Conservation (phyloP, 2,888 invertebrate genomes). For the Orthonevra nobilis region DNA sequence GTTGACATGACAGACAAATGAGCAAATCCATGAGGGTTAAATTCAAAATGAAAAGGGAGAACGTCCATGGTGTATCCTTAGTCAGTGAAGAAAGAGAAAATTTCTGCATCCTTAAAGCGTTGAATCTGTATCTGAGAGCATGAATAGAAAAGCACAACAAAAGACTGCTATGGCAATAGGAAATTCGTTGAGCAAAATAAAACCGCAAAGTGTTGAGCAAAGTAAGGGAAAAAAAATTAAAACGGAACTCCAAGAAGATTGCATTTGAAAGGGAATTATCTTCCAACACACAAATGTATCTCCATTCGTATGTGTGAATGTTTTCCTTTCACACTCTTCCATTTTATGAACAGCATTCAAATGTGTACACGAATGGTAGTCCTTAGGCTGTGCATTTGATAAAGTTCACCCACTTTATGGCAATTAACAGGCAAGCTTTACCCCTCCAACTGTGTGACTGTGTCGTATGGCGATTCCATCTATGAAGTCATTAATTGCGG, state of each 20-base stretch:
- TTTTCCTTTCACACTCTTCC: not conserved
- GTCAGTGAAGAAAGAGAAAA: too few species aligned
- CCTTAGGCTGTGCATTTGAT: not conserved
- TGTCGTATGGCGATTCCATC: not conserved
- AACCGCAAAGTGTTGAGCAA: not conserved
- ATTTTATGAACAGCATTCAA: too few species aligned
- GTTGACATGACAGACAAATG: slow-evolving; percentile 58
- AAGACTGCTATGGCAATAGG: slow-evolving; percentile 3
- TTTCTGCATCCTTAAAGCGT: slow-evolving; percentile 10
- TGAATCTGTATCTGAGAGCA: slow-evolving; percentile 19
- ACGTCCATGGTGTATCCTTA: too few species aligned
- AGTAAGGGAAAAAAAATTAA: slow-evolving; percentile 10
- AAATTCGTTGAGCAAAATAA: slow-evolving; percentile 10
- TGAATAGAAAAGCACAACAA: slow-evolving; percentile 22
- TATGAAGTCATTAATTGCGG: slow-evolving; percentile 30
- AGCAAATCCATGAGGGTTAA: slow-evolving; percentile 42
- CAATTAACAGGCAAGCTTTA: slow-evolving; percentile 17
- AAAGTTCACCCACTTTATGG: slow-evolving; percentile 22
- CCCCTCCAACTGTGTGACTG: not conserved
- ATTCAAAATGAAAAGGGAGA: slow-evolving; percentile 44
- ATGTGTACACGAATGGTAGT: too few species aligned
- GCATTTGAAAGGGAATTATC: slow-evolving; percentile 5
- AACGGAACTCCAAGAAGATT: slow-evolving; percentile 38
- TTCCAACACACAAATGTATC: slow-evolving; percentile 1
- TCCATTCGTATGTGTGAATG: not conserved